phyloP scores from a whole-genome alignment of 1,140 invertebrate species.

The Venustaconcha ellipsiformis region DNA sequence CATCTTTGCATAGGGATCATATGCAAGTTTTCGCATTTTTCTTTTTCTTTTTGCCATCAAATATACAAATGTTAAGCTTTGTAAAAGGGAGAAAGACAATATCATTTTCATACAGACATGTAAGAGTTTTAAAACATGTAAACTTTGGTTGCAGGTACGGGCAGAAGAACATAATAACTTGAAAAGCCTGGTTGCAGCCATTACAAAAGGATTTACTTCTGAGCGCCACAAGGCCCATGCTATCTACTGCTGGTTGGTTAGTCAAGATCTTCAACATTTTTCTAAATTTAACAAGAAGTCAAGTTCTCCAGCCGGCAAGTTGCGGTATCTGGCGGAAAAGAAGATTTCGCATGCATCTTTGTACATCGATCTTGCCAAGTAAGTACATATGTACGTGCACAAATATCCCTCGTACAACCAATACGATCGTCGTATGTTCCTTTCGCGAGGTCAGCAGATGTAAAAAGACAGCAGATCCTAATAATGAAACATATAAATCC shows the following conservation, averaged over 20 bases:
- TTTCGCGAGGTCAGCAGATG: no score
- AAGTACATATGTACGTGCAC: neutral
- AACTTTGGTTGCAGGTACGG: slow-evolving; percentile 41
- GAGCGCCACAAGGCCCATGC: slow-evolving; percentile 48
- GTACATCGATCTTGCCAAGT: slow-evolving; percentile 57
- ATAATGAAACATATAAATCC: no score
- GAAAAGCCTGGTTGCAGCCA: slow-evolving; percentile 50
- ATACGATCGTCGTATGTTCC: no score
- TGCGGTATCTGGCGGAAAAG: slow-evolving; percentile 46
- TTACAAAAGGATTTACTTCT: slow-evolving; percentile 45
- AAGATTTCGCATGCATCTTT: slow-evolving; percentile 40
- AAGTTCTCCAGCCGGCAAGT: slow-evolving; percentile 41
- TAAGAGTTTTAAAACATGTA: neutral
- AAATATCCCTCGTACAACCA: no score
- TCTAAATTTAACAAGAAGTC: slow-evolving; percentile 35
- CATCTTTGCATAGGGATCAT: neutral
- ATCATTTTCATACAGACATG: neutral
- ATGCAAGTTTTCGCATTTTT: neutral
- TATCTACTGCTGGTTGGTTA: slow-evolving; percentile 52
- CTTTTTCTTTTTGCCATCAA: neutral
- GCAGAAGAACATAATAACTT: slow-evolving; percentile 45
- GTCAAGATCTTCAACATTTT: slow-evolving; percentile 39
- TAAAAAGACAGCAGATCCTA: no score
- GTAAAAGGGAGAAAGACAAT: neutral
- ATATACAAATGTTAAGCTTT: neutral